Conservation (phyloP, 2,113 vertebrate species). For the Centropristis striata region DNA sequence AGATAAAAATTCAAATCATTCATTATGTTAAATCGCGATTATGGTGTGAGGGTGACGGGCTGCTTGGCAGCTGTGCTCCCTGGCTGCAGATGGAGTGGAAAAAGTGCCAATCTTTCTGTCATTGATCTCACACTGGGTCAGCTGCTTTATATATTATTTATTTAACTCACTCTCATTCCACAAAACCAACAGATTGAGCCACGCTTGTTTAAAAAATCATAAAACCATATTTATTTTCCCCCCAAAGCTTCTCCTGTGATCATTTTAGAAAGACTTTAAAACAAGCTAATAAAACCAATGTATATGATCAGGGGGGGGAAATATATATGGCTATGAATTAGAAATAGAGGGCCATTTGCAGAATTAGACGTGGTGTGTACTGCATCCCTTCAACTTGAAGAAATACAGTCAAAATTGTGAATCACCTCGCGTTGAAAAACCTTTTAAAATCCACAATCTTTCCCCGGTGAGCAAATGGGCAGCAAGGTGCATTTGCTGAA, state of each 20-base stretch:
- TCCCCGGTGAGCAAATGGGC: slow-evolving; percentile 69
- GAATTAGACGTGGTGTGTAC: slow-evolving; percentile 57
- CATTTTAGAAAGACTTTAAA: slow-evolving; percentile 50
- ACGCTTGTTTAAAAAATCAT: not conserved
- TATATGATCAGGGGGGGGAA: slow-evolving; percentile 38
- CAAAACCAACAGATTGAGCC: not conserved
- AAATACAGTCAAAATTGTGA: slow-evolving; percentile 73
- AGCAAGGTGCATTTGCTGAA: slow-evolving; percentile 73
- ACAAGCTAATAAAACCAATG: slow-evolving; percentile 46
- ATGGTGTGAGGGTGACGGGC: slow-evolving; percentile 39
- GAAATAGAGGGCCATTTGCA: slow-evolving; percentile 60
- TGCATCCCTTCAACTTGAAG: slow-evolving; percentile 48
- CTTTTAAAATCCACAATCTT: slow-evolving; percentile 72
- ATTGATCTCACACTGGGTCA: slow-evolving; percentile 58
- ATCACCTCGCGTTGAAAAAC: slow-evolving; percentile 73
- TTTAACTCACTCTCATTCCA: slow-evolving; percentile 30
- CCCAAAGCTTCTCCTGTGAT: slow-evolving; percentile 35
- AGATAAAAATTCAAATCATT: slow-evolving; percentile 49
- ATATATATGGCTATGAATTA: slow-evolving; percentile 58
- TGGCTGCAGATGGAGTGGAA: slow-evolving; percentile 60
- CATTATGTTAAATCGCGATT: slow-evolving; percentile 63
- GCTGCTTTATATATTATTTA: too few species aligned
- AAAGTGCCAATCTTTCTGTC: slow-evolving; percentile 62
- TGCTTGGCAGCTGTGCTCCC: slow-evolving; percentile 55
- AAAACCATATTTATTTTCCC: not conserved